Conservation (phyloP, 2,888 invertebrate species). For the Hydriomena furcata region DNA sequence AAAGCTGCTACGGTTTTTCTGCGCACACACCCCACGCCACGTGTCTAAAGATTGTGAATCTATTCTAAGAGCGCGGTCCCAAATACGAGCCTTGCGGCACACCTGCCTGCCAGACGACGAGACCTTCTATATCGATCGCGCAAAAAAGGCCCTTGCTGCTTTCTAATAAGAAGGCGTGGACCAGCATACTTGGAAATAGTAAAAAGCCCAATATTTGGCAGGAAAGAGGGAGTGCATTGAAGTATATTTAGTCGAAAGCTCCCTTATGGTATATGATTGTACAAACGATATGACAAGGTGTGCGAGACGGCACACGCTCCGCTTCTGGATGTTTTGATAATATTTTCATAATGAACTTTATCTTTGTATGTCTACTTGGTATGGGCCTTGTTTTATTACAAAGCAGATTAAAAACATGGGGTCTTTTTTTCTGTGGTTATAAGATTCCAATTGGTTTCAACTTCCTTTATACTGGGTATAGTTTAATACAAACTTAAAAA, state of each 20-base stretch:
- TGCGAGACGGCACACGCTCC: conserved; percentile 57
- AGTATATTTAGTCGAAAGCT: conserved; percentile 81
- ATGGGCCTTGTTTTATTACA: conserved; percentile 3
- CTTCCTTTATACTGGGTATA: too few relatives aligned
- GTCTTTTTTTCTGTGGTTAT: background rate
- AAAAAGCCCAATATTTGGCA: conserved; percentile 73
- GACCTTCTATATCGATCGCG: conserved; percentile 21
- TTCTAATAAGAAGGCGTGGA: conserved; percentile 40
- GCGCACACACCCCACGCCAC: conserved; percentile 71
- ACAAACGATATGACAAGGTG: conserved; percentile 80
- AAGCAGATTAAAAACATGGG: background rate
- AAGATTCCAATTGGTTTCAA: conserved; percentile 19
- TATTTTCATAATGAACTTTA: conserved; percentile 46
- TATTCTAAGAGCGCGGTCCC: conserved; percentile 73
- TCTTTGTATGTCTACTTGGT: conserved; percentile 38
- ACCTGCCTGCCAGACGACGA: conserved; percentile 65
- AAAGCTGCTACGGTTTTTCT: conserved; percentile 76
- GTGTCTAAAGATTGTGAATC: conserved; percentile 75
- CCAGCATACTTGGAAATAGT: conserved; percentile 43
- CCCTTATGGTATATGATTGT: conserved; percentile 71
- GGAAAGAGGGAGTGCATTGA: conserved; percentile 81
- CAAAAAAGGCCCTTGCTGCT: conserved; percentile 47
- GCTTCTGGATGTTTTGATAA: conserved; percentile 53
- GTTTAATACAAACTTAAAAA: too few relatives aligned
- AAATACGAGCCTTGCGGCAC: conserved; percentile 72